These are phyloP conservation scores for Oreortyx pictus DNA, from an alignment of 2,797 vertebrate genomes.

Conservation along the genomic window DNA sequence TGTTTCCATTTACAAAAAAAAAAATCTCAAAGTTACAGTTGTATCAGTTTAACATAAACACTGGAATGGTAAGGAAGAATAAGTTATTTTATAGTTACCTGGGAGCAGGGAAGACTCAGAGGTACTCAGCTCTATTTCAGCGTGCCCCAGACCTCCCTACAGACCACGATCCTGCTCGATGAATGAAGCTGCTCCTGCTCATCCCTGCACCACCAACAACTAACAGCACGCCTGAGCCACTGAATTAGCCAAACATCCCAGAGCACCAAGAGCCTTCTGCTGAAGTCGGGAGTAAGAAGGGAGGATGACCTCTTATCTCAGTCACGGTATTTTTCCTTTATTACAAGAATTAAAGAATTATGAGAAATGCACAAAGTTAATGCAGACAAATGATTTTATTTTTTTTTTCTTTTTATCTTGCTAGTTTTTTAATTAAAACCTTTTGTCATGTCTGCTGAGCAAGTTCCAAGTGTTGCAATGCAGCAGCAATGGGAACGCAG, in stretches of 20 bases:
- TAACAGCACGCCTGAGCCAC: not conserved
- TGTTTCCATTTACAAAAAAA: not conserved
- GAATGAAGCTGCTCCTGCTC: constrained; percentile 14
- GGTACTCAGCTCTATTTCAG: not conserved
- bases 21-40: not conserved
- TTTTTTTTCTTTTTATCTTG: constrained; percentile 63
- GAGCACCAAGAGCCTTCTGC: not conserved
- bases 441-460: constrained; percentile 76
- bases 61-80: not conserved
- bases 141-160: rapidly evolving
- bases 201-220: not conserved
- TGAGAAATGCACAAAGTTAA: constrained; percentile 63
- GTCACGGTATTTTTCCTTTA: constrained; percentile 47
- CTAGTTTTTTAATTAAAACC: constrained; percentile 80
- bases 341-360: constrained; percentile 72
- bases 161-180: not conserved
- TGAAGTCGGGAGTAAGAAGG: not conserved
- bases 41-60: not conserved
- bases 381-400: constrained; percentile 62
- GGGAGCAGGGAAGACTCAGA: not conserved
- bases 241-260: constrained; percentile 41
- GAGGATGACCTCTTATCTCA: constrained; percentile 51
- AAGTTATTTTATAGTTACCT: not conserved
- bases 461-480: constrained; percentile 74
- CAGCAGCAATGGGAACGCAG: constrained; percentile 18